These are phyloP conservation scores for Fragum sueziense DNA, from an alignment of 2,888 invertebrate genomes.

Conservation along the genomic window DNA sequence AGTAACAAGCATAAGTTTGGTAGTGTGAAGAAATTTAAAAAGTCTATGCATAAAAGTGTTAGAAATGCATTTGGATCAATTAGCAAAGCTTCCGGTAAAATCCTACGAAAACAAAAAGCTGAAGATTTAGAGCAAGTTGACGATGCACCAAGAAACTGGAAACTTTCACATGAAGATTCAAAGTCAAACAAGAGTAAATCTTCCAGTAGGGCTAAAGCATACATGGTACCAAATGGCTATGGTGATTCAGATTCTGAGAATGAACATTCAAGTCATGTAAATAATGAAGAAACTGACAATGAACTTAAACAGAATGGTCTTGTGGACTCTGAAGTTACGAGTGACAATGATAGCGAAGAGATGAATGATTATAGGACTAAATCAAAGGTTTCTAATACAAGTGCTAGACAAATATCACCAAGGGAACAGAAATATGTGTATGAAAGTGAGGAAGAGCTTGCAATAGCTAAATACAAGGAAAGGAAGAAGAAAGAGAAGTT, in stretches of 20 bases:
- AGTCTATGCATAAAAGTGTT: conserved; percentile 71
- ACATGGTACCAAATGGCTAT: conserved; percentile 22
- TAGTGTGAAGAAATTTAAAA: conserved; percentile 71
- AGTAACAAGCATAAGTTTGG: conserved; percentile 65
- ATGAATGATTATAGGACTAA: conserved; percentile 28
- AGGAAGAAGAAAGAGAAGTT: conserved; percentile 68
- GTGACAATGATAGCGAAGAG: conserved; percentile 56
- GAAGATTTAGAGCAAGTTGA: conserved; percentile 63
- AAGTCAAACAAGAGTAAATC: conserved; percentile 12
- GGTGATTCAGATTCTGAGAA: conserved; percentile 47
- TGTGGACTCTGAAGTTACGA: conserved; percentile 37
- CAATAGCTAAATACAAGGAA: conserved; percentile 62
- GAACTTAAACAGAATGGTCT: conserved; percentile 38
- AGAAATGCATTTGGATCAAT: conserved; percentile 73
- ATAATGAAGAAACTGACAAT: conserved; percentile 34
- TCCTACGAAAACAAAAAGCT: conserved; percentile 65
- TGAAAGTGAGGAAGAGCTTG: conserved; percentile 36
- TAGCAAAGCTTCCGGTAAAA: conserved; percentile 71
- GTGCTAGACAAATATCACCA: conserved; percentile 5
- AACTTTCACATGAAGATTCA: conserved; percentile 29
- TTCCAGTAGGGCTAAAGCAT: background rate
- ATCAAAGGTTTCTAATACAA: background rate
- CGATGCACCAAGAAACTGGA: conserved; percentile 63
- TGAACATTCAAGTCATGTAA: conserved; percentile 26
- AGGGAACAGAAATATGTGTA: conserved; percentile 24